These are phyloP conservation scores for Drosophila pallidifrons DNA, from an alignment of 1,140 invertebrate genomes.

Conservation along the genomic window DNA sequence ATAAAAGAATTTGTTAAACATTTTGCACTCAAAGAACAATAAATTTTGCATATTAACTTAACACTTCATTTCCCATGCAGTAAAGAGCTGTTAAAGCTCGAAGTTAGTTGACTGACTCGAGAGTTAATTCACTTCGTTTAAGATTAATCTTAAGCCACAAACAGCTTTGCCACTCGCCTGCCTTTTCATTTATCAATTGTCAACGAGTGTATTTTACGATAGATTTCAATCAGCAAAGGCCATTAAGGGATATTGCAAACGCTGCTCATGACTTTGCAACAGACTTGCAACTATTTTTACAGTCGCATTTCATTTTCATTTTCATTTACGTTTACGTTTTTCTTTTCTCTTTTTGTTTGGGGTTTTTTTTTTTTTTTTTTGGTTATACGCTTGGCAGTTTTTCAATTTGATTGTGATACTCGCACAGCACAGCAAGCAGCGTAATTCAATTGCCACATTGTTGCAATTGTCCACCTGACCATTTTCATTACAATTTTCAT, in stretches of 20 bases:
- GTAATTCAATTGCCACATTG: conserved; percentile 60
- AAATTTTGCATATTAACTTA: no score
- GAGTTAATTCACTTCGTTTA: not conserved
- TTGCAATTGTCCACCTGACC: conserved; percentile 3
- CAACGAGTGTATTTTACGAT: not conserved
- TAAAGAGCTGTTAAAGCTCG: no score
- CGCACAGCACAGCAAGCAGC: not conserved
- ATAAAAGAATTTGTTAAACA: no score
- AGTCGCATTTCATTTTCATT: conserved; percentile 20
- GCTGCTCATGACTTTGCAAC: conserved; percentile 7
- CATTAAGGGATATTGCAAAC: conserved; percentile 16
- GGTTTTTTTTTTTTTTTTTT: not conserved
- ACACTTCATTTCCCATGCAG: no score
- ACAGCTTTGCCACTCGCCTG: not conserved
- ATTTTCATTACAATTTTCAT: conserved; percentile 18
- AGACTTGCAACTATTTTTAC: conserved; percentile 9
- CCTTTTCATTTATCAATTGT: conserved; percentile 2
- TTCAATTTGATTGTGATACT: conserved; percentile 21
- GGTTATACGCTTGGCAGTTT: not conserved
- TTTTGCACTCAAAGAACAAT: no score
- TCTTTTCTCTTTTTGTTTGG: not conserved
- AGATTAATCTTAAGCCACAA: not conserved
- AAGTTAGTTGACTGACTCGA: no score
- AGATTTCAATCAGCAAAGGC: conserved; percentile 3
- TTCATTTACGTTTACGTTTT: not conserved